Base-by-base conservation (phyloP, 2,888 invertebrate species). In the Falcaria lacertinaria region DNA sequence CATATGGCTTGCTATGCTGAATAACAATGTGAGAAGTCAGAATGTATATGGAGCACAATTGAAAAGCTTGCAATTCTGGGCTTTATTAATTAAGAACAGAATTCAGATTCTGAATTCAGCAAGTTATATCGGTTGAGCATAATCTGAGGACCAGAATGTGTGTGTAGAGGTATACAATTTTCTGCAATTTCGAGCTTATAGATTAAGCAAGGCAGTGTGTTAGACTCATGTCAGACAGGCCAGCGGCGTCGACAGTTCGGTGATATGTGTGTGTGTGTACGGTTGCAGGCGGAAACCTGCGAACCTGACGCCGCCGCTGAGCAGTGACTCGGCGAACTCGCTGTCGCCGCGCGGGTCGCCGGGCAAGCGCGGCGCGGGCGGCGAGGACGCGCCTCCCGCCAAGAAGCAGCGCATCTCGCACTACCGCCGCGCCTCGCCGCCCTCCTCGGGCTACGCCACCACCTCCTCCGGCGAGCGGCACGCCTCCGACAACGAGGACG, bases 221-320 rank as follows among this genome's bases (percentile, higher is more conserved):
- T n/a, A n/a, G n/a, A n/a, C n/a, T n/a, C n/a, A n/a, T n/a, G n/a
- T n/a, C n/a, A n/a, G n/a, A n/a, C n/a, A n/a, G n/a, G 19, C 19
- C 3, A 4, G 3, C 6, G 11, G 11, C 3, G 32, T 4, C 13
- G 32, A 32, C 3, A 32, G 32, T 32, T 3, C 32, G 32, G 2
- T 4, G 11, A 4, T 8, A 8, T 14, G 11, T 14, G 33, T 33
- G 4, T 33, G 14, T 1, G 4, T 8, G 33, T 15, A n/a, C n/a
- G n/a, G 15, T 37, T 37, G 3, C 80, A 94, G 95, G 80, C 94
- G 95, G 76, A 97, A 96, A 90, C 96, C 96, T 69, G 95, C 96
- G 90, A 97, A 96, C 86, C 90, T 97, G 68, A 97, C 96, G 49
- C 96, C 97, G 48, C 96, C 97, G 33, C 93, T 95, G 54, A 95